phyloP scores from a whole-genome alignment of 1,140 invertebrate species.

The Drosophila nigrodunni region DNA sequence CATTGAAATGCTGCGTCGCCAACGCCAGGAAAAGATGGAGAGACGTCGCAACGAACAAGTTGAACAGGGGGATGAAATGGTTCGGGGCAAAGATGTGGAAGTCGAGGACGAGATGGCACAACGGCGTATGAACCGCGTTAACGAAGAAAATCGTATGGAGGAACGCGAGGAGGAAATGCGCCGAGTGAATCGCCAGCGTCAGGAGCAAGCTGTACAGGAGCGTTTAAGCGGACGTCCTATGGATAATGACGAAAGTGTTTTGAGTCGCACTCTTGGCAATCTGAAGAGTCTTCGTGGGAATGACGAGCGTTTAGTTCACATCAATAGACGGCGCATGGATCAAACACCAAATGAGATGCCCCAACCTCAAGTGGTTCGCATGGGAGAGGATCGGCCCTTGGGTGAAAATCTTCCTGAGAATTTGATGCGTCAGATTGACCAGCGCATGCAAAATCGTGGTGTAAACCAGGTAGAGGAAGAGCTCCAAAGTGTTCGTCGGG shows the following conservation, averaged over 20 bases:
- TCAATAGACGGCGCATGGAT: constrained; percentile 49
- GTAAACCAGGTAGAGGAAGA: too few relatives aligned
- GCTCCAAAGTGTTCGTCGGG: constrained; percentile 9
- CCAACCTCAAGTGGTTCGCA: constrained; percentile 33
- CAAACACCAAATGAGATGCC: not conserved
- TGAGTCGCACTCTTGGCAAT: not conserved
- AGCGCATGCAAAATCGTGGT: too few relatives aligned
- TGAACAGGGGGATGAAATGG: not conserved
- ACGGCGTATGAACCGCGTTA: too few relatives aligned
- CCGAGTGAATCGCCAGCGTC: not conserved
- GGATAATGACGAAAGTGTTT: too few relatives aligned
- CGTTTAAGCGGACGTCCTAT: too few relatives aligned
- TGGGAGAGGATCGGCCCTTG: constrained; percentile 56
- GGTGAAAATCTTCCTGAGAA: not conserved
- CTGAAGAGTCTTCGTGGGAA: constrained; percentile 47
- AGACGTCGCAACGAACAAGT: not conserved
- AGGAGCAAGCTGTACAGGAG: not conserved
- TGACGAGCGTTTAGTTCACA: constrained; percentile 54
- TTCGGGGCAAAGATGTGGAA: not conserved
- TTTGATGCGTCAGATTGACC: too few relatives aligned
- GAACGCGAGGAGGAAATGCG: not conserved
- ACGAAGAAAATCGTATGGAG: too few relatives aligned
- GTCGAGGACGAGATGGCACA: too few relatives aligned
- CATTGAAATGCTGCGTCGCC: constrained; percentile 50
- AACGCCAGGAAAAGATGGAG: constrained; percentile 33